Conservation (phyloP, 2,113 vertebrate genomes). For the Mustela nigripes region DNA sequence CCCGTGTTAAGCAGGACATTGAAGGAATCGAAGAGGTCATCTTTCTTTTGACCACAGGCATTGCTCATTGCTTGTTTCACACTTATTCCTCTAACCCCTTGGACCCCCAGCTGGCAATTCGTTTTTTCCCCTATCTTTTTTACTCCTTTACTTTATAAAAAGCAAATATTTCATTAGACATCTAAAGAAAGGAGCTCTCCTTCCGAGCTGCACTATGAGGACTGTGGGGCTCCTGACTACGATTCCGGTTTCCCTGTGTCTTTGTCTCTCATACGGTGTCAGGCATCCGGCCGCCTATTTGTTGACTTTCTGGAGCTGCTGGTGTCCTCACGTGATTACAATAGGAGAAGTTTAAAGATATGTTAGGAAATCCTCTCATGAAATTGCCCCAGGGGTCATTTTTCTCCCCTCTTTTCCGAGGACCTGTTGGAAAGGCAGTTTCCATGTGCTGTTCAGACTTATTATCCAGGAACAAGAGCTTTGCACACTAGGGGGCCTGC, state of each 20-base stretch:
- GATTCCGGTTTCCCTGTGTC: neutral
- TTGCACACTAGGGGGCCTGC: constrained; percentile 72
- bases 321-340: neutral
- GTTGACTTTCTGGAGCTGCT: neutral
- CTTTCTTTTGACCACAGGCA: neutral
- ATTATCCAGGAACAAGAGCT: constrained; percentile 2
- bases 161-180: neutral
- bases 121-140: neutral
- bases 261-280: neutral
- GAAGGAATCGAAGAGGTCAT: neutral
- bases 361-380: neutral
- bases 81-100: neutral
- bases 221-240: neutral
- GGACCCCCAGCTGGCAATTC: neutral
- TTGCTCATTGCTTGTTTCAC: neutral
- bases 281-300: neutral
- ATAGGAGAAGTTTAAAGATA: neutral
- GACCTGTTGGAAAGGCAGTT: neutral
- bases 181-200: neutral
- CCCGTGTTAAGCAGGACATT: neutral
- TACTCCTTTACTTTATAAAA: neutral
- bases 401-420: neutral
- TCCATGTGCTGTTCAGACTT: neutral
- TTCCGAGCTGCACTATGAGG: neutral
- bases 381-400: neutral